A percentile compares a stretch with the other conserved stretches of the same genome.
These are phyloP conservation scores for Gasterosteus aculeatus DNA, from an alignment of 2,113 vertebrate species.

Conservation along the genomic window DNA sequence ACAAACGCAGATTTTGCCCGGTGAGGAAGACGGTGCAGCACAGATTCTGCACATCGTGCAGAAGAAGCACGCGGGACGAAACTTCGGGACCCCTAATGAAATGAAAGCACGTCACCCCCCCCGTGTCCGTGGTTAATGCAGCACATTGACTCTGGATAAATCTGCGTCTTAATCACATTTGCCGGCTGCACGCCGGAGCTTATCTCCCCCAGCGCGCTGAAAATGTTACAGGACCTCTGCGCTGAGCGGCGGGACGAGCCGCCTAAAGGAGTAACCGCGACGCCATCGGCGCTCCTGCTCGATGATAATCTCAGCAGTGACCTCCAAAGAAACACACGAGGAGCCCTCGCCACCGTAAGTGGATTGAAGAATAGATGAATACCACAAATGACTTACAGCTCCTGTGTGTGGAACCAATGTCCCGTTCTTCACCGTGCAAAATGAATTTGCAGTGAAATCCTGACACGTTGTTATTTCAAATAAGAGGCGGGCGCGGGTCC, in stretches of 20 bases:
- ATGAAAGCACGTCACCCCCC: slow-evolving; percentile 20
- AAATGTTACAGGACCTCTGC: slow-evolving; percentile 26
- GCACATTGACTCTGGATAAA: slow-evolving; percentile 12
- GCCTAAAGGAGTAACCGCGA: slow-evolving; percentile 18
- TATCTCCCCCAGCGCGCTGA: slow-evolving; percentile 8
- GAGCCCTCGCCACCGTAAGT: slow-evolving; percentile 10
- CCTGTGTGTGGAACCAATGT: neutral
- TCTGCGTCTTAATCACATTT: slow-evolving; percentile 36
- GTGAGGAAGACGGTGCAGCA: neutral
- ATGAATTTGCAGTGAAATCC: slow-evolving; percentile 19
- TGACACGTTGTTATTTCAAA: slow-evolving; percentile 7
- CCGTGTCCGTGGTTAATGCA: slow-evolving; percentile 6
- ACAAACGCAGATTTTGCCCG: neutral
- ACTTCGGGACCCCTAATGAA: slow-evolving; percentile 15
- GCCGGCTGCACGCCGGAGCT: slow-evolving; percentile 28
- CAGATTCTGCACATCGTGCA: neutral
- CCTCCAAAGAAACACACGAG: slow-evolving; percentile 22
- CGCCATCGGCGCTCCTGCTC: slow-evolving; percentile 33
- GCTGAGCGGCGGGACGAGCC: slow-evolving; percentile 17
- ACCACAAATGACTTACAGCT: neutral
- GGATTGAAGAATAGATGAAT: slow-evolving; percentile 4
- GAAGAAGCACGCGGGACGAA: too few relatives aligned
- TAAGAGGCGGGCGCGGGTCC: neutral
- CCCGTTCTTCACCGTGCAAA: slow-evolving; percentile 1
- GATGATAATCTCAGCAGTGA: slow-evolving; percentile 35